Percentiles rank a stretch among this genome's conserved stretches.
Evolutionary conservation across 2,797 vertebrate species (phyloP).

Genomic region (Peromyscus eremicus): DNA sequence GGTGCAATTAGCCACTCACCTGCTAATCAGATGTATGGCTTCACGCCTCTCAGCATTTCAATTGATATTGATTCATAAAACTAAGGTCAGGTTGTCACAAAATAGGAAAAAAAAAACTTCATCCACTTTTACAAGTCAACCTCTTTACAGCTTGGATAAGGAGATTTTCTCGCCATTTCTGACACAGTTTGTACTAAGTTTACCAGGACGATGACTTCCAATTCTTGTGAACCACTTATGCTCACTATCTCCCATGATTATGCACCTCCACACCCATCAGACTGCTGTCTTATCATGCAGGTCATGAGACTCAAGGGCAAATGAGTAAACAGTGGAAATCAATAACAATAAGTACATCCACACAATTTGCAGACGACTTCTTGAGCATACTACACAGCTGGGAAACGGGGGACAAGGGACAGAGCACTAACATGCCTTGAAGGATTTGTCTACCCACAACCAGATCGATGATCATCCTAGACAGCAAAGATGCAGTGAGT

Average conservation of each 20-base stretch:
- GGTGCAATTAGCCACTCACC: constrained; percentile 60
- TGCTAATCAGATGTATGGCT: constrained; percentile 37
- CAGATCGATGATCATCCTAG: not conserved
- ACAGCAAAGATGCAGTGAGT: not conserved
- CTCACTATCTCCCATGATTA: not conserved
- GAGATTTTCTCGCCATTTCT: not conserved
- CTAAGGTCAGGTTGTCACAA: constrained; percentile 39
- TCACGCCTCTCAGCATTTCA: constrained; percentile 43
- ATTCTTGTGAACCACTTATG: not conserved
- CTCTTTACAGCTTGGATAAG: not conserved
- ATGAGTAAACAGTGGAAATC: not conserved
- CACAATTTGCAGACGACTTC: not conserved
- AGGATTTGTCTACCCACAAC: not conserved
- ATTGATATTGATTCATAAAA: constrained; percentile 38
- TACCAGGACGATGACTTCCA: not conserved
- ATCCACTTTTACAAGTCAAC: not conserved
- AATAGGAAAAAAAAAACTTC: constrained; percentile 43
- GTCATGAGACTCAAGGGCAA: not conserved
- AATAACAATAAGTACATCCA: not conserved
- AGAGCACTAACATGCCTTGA: not conserved
- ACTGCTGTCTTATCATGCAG: not conserved
- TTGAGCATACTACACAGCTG: not conserved
- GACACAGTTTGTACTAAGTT: not conserved
- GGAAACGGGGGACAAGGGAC: not conserved
- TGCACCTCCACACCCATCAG: not conserved